A percentile compares a stretch with the other conserved stretches of the same genome.
These are phyloP conservation scores for Drosophila nr. medialis DNA, from an alignment of 2,888 invertebrate species.

Conservation along the genomic window DNA sequence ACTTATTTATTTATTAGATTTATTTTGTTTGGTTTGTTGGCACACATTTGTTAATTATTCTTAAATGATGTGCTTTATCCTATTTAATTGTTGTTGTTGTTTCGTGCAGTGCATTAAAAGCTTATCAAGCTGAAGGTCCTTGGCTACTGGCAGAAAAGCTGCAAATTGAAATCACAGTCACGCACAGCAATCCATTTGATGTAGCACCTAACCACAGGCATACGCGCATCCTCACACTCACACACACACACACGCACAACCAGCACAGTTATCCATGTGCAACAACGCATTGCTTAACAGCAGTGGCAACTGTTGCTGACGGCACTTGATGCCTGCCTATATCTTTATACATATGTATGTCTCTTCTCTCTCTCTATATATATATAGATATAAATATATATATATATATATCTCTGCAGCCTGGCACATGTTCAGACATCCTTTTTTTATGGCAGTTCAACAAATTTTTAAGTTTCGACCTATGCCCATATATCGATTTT, in stretches of 20 bases:
- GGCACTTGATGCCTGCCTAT: constrained; percentile 63
- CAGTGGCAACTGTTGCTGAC: constrained; percentile 71
- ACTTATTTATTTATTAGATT: background rate
- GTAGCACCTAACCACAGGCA: constrained; percentile 22
- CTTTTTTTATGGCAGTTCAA: constrained; percentile 20
- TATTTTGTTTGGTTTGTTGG: background rate
- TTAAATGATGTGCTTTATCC: background rate
- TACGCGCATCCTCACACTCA: constrained; percentile 7
- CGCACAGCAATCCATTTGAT: constrained; percentile 49
- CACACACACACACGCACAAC: constrained; percentile 1
- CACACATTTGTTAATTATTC: constrained; percentile 30
- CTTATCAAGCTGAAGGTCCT: constrained; percentile 24
- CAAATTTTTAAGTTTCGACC: constrained; percentile 6
- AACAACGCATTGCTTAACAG: constrained; percentile 47
- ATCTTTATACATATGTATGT: no score
- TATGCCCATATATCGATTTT: no score
- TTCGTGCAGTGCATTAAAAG: constrained; percentile 35
- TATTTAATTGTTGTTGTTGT: constrained; percentile 20
- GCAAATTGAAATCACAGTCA: constrained; percentile 64
- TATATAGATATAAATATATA: background rate
- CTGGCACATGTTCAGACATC: constrained; percentile 8
- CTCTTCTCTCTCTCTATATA: background rate
- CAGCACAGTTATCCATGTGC: constrained; percentile 16
- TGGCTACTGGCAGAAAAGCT: constrained; percentile 44
- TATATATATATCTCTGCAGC: background rate